Conservation (phyloP, 2,113 vertebrate species). For the Murina feae region DNA sequence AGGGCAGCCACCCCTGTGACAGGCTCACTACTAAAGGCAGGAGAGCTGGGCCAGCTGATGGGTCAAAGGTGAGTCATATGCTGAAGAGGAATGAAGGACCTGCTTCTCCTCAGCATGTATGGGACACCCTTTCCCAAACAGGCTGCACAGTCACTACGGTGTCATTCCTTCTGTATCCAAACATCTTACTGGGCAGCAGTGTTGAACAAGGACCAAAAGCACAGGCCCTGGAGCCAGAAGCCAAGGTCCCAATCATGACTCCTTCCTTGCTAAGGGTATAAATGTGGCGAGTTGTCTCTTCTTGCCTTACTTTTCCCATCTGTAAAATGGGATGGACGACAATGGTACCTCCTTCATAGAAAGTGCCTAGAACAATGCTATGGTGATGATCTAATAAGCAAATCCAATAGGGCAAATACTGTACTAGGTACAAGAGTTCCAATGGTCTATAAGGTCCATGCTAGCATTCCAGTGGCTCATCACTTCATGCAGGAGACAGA, state of each 20-base stretch:
- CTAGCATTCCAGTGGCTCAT: too few relatives aligned
- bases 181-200: neutral
- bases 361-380: neutral
- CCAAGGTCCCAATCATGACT: neutral
- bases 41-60: neutral
- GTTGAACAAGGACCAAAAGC: neutral
- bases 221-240: neutral
- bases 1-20: neutral
- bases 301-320: neutral
- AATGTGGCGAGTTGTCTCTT: neutral
- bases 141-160: neutral
- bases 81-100: neutral
- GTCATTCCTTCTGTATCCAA: neutral
- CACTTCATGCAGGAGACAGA: neutral
- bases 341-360: neutral
- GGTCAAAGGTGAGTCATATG: neutral
- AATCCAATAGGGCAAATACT: neutral
- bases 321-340: neutral
- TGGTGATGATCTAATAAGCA: neutral
- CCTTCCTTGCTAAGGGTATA: neutral
- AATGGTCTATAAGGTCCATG: fast-evolving
- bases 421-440: neutral
- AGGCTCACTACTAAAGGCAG: neutral
- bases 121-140: neutral
- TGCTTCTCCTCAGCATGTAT: neutral